Evolutionary conservation across 2,113 vertebrate species (phyloP).

Genomic region (Bufo gargarizans): DNA sequence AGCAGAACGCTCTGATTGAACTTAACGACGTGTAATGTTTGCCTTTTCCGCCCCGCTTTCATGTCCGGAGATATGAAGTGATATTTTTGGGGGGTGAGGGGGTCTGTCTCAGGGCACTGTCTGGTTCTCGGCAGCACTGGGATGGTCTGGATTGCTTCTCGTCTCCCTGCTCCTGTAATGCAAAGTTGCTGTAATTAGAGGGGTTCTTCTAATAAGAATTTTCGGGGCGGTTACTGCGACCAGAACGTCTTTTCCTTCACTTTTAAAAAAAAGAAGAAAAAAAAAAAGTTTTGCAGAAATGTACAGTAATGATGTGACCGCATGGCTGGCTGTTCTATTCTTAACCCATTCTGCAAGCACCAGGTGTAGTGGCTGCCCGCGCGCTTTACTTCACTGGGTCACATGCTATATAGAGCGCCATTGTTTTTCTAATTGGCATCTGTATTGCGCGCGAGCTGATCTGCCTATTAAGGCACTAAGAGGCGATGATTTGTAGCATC

Average conservation of each 20-base stretch:
- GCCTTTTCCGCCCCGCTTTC: neutral
- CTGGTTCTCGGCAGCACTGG: neutral
- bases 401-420: conserved; percentile 14
- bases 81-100: neutral
- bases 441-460: neutral
- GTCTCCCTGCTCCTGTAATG: neutral
- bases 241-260: neutral
- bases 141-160: conserved; percentile 1
- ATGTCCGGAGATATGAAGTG: neutral
- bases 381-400: neutral
- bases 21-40: neutral
- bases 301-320: conserved; percentile 15
- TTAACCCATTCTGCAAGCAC: conserved; percentile 21
- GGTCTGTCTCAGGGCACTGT: conserved; percentile 30
- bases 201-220: neutral
- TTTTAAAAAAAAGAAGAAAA: neutral
- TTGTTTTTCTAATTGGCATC: conserved; percentile 1
- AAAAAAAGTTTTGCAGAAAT: conserved; percentile 20
- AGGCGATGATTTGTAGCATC: neutral
- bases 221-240: neutral
- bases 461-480: neutral
- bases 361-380: conserved; percentile 12
- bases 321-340: conserved; percentile 24
- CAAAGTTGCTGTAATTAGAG: neutral
- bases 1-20: neutral